These are phyloP conservation scores for Nomada fabriciana DNA, from an alignment of 2,888 invertebrate genomes.

Conservation along the genomic window DNA sequence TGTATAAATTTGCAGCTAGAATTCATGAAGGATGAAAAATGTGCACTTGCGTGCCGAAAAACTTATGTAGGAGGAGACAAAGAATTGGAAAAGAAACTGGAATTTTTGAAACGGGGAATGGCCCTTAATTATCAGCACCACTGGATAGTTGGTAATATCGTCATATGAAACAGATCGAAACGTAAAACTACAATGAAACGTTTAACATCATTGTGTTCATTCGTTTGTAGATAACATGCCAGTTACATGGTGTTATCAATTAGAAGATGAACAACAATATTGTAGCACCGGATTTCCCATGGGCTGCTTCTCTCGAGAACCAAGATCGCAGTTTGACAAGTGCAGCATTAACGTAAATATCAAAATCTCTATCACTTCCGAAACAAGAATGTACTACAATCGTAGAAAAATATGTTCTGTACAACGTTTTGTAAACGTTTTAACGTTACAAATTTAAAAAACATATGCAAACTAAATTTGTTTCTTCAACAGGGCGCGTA, in stretches of 20 bases:
- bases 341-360: slow-evolving; percentile 77
- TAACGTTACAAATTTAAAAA: background rate
- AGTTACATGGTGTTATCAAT: slow-evolving; percentile 96
- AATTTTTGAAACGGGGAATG: slow-evolving; percentile 95
- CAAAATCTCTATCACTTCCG: background rate
- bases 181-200: background rate
- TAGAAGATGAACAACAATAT: slow-evolving; percentile 90
- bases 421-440: background rate
- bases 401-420: too few relatives aligned
- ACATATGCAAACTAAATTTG: background rate
- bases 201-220: slow-evolving; percentile 7
- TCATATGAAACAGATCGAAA: background rate
- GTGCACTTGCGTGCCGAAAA: slow-evolving; percentile 88
- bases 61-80: slow-evolving; percentile 89
- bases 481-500: slow-evolving; percentile 84
- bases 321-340: slow-evolving; percentile 73
- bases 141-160: slow-evolving; percentile 91
- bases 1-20: slow-evolving; percentile 85
- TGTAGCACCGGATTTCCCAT: slow-evolving; percentile 99
- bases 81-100: slow-evolving; percentile 89
- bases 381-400: background rate
- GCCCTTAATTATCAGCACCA: slow-evolving; percentile 98
- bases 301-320: slow-evolving; percentile 93
- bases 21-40: slow-evolving; percentile 90
- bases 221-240: slow-evolving; percentile 96